phyloP scores from a whole-genome alignment of 2,113 vertebrate genomes.

The Solea senegalensis region DNA sequence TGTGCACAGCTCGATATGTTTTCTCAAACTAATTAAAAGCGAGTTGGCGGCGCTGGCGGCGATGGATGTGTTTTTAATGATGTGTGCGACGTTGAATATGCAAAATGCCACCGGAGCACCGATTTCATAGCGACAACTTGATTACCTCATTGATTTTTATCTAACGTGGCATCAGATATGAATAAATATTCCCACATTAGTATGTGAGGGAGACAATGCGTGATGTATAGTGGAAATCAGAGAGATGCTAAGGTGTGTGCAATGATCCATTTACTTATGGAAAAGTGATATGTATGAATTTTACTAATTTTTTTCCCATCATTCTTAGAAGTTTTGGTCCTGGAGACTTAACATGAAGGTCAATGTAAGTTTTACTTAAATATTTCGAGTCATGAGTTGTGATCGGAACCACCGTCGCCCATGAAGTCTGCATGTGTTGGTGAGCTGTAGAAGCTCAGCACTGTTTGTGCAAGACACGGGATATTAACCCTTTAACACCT shows the following conservation, averaged over 20 bases:
- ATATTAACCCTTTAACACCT: too few relatives aligned
- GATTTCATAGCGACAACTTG: constrained; percentile 67
- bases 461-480: too few relatives aligned
- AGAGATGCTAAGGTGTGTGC: constrained; percentile 16
- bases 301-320: neutral
- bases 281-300: neutral
- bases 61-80: constrained; percentile 94
- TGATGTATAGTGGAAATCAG: constrained; percentile 18
- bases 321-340: constrained; percentile 1
- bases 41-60: constrained; percentile 78
- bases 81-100: constrained; percentile 86
- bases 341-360: neutral
- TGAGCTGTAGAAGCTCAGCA: too few relatives aligned
- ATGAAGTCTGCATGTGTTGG: too few relatives aligned
- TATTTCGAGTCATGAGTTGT: too few relatives aligned
- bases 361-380: neutral
- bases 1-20: constrained; percentile 84
- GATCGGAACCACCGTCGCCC: too few relatives aligned
- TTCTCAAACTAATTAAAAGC: constrained; percentile 91
- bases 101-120: constrained; percentile 68
- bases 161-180: constrained; percentile 77
- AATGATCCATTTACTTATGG: constrained; percentile 25
- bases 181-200: constrained; percentile 78
- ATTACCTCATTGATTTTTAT: constrained; percentile 84
- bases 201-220: constrained; percentile 49